Percentiles rank a stretch among this genome's conserved stretches.
Evolutionary conservation across 2,888 invertebrate genomes (phyloP).

Genomic region (Nowickia ferox): DNA sequence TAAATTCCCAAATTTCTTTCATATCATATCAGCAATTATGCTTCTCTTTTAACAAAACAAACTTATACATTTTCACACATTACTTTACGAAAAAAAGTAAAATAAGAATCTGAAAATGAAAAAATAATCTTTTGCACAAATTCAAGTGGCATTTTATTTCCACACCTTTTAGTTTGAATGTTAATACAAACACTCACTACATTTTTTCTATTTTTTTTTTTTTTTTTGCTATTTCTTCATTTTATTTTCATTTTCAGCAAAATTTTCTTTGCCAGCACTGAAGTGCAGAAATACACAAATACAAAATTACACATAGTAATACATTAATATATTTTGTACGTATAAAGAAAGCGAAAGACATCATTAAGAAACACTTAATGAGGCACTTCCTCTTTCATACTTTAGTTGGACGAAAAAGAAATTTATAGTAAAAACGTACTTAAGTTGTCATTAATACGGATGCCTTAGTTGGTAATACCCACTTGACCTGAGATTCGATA

Average conservation of each 20-base stretch:
- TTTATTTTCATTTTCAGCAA: constrained; percentile 29
- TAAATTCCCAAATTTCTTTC: no score
- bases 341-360: constrained; percentile 68
- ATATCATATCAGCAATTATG: no score
- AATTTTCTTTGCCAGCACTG: constrained; percentile 32
- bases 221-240: constrained; percentile 13
- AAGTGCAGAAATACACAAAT: not conserved
- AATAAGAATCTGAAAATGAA: not conserved
- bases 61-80: no score
- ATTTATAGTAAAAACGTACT: constrained; percentile 45
- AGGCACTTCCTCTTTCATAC: constrained; percentile 73
- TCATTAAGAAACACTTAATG: constrained; percentile 75
- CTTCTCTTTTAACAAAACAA: no score
- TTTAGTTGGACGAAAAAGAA: constrained; percentile 44
- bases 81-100: not conserved
- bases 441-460: constrained; percentile 14
- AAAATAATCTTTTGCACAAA: constrained; percentile 49
- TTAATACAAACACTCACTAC: constrained; percentile 17
- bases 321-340: not conserved
- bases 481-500: no score
- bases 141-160: constrained; percentile 67
- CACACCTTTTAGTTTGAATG: constrained; percentile 62
- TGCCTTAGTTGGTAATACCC: constrained; percentile 2
- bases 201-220: not conserved
- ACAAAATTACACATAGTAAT: not conserved